Percentiles rank a stretch among this genome's conserved stretches.
These are phyloP conservation scores for Sarcophaga rosellei DNA, from an alignment of 2,888 invertebrate genomes.

Conservation along the genomic window DNA sequence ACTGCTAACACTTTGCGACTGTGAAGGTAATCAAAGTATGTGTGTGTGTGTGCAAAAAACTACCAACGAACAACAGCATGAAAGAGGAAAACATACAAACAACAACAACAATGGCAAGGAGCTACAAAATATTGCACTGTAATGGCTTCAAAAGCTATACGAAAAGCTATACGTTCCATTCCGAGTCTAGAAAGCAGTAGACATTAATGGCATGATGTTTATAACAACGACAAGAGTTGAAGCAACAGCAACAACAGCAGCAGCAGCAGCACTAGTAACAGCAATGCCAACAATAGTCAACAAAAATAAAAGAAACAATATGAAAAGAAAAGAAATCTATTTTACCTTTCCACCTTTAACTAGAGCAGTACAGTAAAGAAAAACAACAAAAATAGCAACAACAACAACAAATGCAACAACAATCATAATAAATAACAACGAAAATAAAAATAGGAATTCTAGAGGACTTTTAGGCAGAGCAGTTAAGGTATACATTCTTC, in stretches of 20 bases:
- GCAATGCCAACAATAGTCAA: slow-evolving; percentile 5
- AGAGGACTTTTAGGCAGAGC: slow-evolving; percentile 9
- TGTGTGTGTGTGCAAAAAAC: background rate
- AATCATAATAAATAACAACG: slow-evolving; percentile 10
- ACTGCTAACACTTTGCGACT: background rate
- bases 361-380: slow-evolving; percentile 31
- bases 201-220: slow-evolving; percentile 64
- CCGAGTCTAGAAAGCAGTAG: slow-evolving; percentile 40
- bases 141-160: slow-evolving; percentile 57
- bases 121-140: slow-evolving; percentile 54
- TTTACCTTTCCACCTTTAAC: slow-evolving; percentile 59
- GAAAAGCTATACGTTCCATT: slow-evolving; percentile 1
- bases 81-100: slow-evolving; percentile 25
- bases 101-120: slow-evolving; percentile 18
- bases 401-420: background rate
- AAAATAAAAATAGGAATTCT: slow-evolving; percentile 15
- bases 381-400: slow-evolving; percentile 1
- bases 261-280: background rate
- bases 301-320: slow-evolving; percentile 20
- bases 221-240: slow-evolving; percentile 33
- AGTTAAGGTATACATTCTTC: background rate
- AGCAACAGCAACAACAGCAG: slow-evolving; percentile 23
- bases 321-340: slow-evolving; percentile 37
- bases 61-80: background rate
- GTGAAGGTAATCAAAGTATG: slow-evolving; percentile 42